These are phyloP conservation scores for Tethya wilhelma DNA, from an alignment of 37 sponge, comb jelly and placozoan species.

Conservation along the genomic window DNA sequence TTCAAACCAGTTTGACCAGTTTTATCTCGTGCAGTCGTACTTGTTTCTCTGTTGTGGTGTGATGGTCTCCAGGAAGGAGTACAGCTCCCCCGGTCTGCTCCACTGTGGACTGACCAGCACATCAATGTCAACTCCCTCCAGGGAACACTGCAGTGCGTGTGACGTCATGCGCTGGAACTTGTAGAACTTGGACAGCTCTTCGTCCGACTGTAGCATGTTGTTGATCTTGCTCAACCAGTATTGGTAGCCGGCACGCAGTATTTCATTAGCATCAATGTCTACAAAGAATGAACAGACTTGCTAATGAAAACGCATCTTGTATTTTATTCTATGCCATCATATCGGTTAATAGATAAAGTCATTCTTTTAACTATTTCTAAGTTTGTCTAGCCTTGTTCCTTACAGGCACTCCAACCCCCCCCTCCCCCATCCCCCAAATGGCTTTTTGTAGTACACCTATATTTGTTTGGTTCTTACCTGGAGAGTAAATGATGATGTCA, in stretches of 20 bases:
- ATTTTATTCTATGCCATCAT: background rate
- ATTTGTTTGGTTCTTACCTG: too few relatives aligned
- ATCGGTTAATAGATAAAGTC: background rate
- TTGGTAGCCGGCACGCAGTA: conserved; percentile 17
- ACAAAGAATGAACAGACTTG: background rate
- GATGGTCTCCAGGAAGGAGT: conserved; percentile 34
- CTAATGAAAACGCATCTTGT: background rate
- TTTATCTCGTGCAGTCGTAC: background rate
- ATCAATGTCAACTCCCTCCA: conserved; percentile 49
- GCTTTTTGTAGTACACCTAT: background rate
- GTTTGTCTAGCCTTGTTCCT: background rate
- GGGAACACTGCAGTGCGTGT: conserved; percentile 26
- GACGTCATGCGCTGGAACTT: background rate
- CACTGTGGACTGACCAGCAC: conserved; percentile 59
- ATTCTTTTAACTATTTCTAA: background rate
- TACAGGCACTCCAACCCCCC: background rate
- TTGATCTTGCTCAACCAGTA: conserved; percentile 35
- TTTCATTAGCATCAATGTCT: conserved; percentile 39
- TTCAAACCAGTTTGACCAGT: background rate
- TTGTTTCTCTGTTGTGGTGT: conserved; percentile 9
- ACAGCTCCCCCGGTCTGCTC: conserved; percentile 21
- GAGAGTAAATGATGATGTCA: conserved; percentile 45
- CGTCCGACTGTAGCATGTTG: conserved; percentile 26
- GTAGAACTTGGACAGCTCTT: conserved; percentile 10
- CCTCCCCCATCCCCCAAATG: background rate